Conservation (phyloP, 1,140 invertebrate genomes). For the Drosophila yakuba region DNA sequence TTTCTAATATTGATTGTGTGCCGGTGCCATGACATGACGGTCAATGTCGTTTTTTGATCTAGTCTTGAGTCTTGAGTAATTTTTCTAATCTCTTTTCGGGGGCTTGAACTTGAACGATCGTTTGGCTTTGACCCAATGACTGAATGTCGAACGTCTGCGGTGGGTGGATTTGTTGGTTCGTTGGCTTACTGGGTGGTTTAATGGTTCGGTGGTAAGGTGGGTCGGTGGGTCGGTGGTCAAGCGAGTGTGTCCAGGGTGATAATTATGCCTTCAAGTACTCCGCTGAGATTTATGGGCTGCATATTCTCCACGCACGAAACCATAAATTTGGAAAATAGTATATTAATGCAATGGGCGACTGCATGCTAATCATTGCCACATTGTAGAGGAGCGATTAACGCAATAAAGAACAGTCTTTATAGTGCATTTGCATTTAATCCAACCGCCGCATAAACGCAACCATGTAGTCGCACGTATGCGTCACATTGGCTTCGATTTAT, state of each 20-base stretch:
- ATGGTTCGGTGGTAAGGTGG: background rate
- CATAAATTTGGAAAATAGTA: constrained; percentile 4
- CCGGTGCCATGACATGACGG: constrained; percentile 63
- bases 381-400: background rate
- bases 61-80: constrained; percentile 63
- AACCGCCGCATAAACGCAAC: constrained; percentile 10
- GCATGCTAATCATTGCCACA: constrained; percentile 14
- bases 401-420: constrained; percentile 9
- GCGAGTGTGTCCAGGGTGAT: constrained; percentile 25
- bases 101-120: constrained; percentile 63
- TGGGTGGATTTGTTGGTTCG: constrained; percentile 19
- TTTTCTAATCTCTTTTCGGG: constrained; percentile 59
- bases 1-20: constrained; percentile 65
- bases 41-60: constrained; percentile 84
- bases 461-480: constrained; percentile 45
- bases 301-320: constrained; percentile 2
- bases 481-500: constrained; percentile 73
- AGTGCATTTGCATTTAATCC: constrained; percentile 15
- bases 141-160: constrained; percentile 27
- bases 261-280: constrained; percentile 31
- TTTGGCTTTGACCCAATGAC: constrained; percentile 67
- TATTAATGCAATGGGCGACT: constrained; percentile 4
- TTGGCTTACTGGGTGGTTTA: constrained; percentile 6
- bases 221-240: constrained; percentile 1
- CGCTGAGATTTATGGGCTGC: background rate